Evolutionary conservation across 1,140 invertebrate species (phyloP), one percentile per base, ranked within the genome.

Genomic region (Drosophila persimilis): DNA sequence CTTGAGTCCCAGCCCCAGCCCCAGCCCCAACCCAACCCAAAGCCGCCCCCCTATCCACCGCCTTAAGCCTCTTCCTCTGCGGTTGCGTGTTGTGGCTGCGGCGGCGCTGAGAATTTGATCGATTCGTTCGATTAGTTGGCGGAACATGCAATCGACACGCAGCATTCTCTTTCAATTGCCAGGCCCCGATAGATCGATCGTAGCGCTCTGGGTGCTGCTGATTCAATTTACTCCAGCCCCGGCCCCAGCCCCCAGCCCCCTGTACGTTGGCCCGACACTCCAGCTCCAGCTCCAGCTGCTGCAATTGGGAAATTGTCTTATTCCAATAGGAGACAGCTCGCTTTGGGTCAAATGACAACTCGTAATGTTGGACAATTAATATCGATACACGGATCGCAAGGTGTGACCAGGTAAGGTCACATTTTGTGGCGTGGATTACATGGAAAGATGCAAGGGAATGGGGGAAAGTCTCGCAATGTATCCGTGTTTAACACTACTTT

Each of bases 61-160:
- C 6, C 39, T n/a, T 39, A 3, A 7, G 26, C 31, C 22, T 7
- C 9, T 20, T 5, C 57, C 7, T 7, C 13, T 4, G 63, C 60
- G 71, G 77, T 89, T 89, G 85, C 85, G 85, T 89, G 85, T 79
- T 77, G 62, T 55, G 50, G 53, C 56, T 39, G 35, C 35, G 3
- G 31, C 31, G 59, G 65, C 57, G 76, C 80, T 78, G 77, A 73
- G 78, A 81, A 90, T 88, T 89, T 89, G 85, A 89, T 89, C 85
- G 86, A 89, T 89, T 89, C 81, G 80, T 89, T 89, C 86, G 85
- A 89, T 89, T 89, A 89, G 78, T 79, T 83, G 62, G 84, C 83
- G 83, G 83, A 74, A 83, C 83, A 86, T 88, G 83, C 83, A 88
- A 88, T 88, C 83, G 83, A 88, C 83, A 88, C 83, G 83, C 83